Conservation (phyloP, 2,888 invertebrate genomes). For the Pachymerium ferrugineum region DNA sequence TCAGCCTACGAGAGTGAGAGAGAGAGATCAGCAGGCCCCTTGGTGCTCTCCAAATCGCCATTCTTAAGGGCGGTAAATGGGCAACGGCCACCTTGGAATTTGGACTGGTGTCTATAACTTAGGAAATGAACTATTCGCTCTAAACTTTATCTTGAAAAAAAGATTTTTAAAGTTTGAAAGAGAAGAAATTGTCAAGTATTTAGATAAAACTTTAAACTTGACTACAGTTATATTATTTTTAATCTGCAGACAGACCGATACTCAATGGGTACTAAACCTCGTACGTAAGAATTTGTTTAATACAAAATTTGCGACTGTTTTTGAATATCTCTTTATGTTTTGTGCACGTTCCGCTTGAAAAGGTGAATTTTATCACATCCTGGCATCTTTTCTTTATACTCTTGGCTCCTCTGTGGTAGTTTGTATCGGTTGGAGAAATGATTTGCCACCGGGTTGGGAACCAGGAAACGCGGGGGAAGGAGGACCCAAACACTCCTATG, state of each 20-base stretch:
- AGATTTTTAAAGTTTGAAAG: too few relatives aligned
- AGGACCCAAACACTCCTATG: neutral
- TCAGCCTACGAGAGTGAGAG: too few relatives aligned
- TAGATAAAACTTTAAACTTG: too few relatives aligned
- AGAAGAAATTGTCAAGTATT: too few relatives aligned
- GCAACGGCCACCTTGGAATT: conserved; percentile 16
- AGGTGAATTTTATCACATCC: neutral
- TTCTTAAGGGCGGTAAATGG: conserved; percentile 25
- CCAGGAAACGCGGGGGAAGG: neutral
- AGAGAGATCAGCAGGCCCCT: conserved; percentile 9
- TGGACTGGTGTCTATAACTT: neutral
- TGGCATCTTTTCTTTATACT: neutral
- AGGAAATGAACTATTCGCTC: too few relatives aligned
- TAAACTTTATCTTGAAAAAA: too few relatives aligned
- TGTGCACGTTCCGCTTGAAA: neutral
- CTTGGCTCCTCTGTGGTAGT: conserved; percentile 2
- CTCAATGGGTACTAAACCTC: too few relatives aligned
- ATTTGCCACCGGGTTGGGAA: conserved; percentile 27
- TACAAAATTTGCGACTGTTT: too few relatives aligned
- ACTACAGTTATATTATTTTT: too few relatives aligned
- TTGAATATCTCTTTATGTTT: too few relatives aligned
- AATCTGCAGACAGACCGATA: too few relatives aligned
- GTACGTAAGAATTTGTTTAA: too few relatives aligned
- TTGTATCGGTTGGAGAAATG: conserved; percentile 23
- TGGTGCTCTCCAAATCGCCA: neutral